These are phyloP conservation scores for Struthio camelus DNA, from an alignment of 2,113 vertebrate genomes.

Conservation along the genomic window DNA sequence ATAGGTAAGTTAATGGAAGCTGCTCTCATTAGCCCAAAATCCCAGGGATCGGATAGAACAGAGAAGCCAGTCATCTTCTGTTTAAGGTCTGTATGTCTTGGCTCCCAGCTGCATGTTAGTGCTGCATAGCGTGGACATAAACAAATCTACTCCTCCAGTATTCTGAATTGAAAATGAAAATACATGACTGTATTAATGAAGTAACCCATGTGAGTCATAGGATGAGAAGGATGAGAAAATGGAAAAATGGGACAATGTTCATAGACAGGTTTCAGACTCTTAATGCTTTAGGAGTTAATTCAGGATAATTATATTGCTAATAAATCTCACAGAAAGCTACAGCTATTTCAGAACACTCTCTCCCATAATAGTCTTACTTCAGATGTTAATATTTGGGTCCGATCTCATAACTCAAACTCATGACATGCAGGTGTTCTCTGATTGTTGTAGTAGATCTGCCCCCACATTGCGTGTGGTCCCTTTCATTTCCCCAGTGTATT, in stretches of 20 bases:
- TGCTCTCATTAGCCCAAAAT: neutral
- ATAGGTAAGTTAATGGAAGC: neutral
- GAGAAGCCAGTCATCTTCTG: neutral
- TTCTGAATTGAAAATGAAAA: neutral
- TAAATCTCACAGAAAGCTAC: neutral
- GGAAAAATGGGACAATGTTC: neutral
- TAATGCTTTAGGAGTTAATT: neutral
- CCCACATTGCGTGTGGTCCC: fast-evolving
- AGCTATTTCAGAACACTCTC: neutral
- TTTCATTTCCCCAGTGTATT: fast-evolving
- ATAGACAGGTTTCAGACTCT: neutral
- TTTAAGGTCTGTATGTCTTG: neutral
- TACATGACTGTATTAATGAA: neutral
- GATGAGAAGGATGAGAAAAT: neutral
- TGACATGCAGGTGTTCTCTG: neutral
- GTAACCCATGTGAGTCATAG: neutral
- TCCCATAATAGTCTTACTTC: neutral
- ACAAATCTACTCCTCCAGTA: neutral
- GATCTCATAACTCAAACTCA: neutral
- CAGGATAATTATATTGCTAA: neutral
- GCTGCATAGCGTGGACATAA: neutral
- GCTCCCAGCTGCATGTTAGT: neutral
- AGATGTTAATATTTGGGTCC: neutral
- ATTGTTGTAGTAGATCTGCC: neutral
- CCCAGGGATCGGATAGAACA: neutral